phyloP scores from a whole-genome alignment of 37 sponge, comb jelly and placozoan species.

The Spongia lamella region DNA sequence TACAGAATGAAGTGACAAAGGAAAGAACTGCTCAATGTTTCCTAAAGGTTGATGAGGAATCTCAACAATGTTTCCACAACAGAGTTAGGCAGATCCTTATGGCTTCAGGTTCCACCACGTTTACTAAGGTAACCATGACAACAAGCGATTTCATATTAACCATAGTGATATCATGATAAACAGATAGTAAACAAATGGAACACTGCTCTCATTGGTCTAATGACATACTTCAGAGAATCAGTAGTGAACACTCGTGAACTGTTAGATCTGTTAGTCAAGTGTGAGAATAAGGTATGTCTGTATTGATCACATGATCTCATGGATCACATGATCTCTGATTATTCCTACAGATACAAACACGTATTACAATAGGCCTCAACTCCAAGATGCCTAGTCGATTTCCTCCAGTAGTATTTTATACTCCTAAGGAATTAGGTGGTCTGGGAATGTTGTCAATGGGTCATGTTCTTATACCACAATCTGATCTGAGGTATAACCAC shows the following conservation, averaged over 20 bases:
- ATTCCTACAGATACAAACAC: conserved; percentile 89
- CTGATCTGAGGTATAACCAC: conserved; percentile 86
- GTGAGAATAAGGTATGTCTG: conserved; percentile 99
- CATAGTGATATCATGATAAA: no score
- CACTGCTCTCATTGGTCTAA: conserved; percentile 99
- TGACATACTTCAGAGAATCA: conserved; percentile 99
- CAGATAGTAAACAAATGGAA: conserved; percentile 99
- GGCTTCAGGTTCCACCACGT: conserved; percentile 99
- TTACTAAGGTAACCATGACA: conserved; percentile 74
- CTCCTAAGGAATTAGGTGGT: conserved; percentile 98
- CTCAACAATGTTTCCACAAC: conserved; percentile 91
- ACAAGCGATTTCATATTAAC: no score
- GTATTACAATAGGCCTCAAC: conserved; percentile 99
- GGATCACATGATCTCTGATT: no score
- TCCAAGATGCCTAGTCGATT: conserved; percentile 99
- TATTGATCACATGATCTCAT: no score
- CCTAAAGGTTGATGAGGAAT: conserved; percentile 93
- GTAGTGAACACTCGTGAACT: conserved; percentile 98
- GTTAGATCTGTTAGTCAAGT: conserved; percentile 97
- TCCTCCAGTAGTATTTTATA: conserved; percentile 99
- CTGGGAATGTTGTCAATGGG: conserved; percentile 99
- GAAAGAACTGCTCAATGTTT: conserved; percentile 99
- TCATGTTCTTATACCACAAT: conserved; percentile 98
- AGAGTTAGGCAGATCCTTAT: conserved; percentile 98
- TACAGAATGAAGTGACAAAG: conserved; percentile 99